phyloP scores from a whole-genome alignment of 2,888 invertebrate genomes.

The Stenodema calcarata region DNA sequence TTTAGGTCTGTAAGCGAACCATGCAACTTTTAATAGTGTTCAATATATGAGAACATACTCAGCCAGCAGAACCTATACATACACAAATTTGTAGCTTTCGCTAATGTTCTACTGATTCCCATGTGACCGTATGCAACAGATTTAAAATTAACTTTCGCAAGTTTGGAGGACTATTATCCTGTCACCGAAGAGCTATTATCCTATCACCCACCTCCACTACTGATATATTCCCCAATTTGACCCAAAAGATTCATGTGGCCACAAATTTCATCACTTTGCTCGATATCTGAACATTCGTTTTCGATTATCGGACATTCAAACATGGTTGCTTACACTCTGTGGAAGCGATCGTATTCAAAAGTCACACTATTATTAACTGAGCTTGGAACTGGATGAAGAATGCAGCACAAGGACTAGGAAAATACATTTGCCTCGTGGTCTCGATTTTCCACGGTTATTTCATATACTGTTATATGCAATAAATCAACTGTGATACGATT shows the following conservation, averaged over 20 bases:
- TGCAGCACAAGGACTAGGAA: too few species aligned
- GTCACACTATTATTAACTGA: too few species aligned
- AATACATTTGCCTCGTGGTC: too few species aligned
- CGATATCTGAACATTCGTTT: not conserved
- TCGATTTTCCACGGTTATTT: too few species aligned
- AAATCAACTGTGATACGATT: too few species aligned
- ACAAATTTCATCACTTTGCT: not conserved
- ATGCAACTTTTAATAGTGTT: conserved; percentile 14
- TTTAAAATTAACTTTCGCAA: not conserved
- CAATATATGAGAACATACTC: conserved; percentile 43
- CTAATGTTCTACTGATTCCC: conserved; percentile 49
- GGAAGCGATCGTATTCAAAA: too few species aligned
- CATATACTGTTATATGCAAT: too few species aligned
- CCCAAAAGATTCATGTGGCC: too few species aligned
- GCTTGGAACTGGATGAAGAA: too few species aligned
- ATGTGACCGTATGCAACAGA: conserved; percentile 50
- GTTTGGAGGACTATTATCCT: not conserved
- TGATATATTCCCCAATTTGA: not conserved
- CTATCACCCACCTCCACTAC: not conserved
- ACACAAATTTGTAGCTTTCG: conserved; percentile 48
- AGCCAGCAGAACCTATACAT: conserved; percentile 51
- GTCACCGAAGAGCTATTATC: not conserved
- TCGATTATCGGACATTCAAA: not conserved
- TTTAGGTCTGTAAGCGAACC: not conserved
- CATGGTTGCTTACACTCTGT: too few species aligned